Conservation (phyloP, 2,113 vertebrate species). For the Alaudala cheleensis region DNA sequence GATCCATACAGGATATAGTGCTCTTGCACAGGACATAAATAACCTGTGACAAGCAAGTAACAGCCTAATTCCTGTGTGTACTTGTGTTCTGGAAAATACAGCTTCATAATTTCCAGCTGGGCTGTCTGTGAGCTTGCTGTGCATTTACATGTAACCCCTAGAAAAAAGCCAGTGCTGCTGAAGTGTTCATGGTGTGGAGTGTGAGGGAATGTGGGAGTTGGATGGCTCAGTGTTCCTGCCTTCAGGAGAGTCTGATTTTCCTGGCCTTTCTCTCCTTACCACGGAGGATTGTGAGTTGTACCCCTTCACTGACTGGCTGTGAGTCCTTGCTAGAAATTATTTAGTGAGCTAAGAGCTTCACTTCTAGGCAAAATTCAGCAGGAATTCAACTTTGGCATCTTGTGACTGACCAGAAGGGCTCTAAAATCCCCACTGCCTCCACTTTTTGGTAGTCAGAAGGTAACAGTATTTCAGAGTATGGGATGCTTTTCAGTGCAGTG, state of each 20-base stretch:
- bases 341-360: not conserved
- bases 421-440: not conserved
- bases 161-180: not conserved
- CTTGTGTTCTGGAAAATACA: not conserved
- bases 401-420: not conserved
- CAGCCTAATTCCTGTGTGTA: not conserved
- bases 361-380: not conserved
- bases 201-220: not conserved
- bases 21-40: not conserved
- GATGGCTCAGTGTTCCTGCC: not conserved
- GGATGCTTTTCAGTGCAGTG: not conserved
- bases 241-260: not conserved
- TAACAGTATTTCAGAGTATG: not conserved
- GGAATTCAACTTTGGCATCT: not conserved
- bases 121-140: not conserved
- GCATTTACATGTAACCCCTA: not conserved
- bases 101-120: not conserved
- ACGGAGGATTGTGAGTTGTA: not conserved
- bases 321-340: not conserved
- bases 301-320: not conserved
- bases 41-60: not conserved
- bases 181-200: accelerated
- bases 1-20: not conserved
- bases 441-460: not conserved
- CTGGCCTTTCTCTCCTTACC: not conserved